Evolutionary conservation across 2,888 invertebrate species (phyloP), one percentile per base, ranked within the genome.

Genomic region (Drosophila tanythrix): DNA sequence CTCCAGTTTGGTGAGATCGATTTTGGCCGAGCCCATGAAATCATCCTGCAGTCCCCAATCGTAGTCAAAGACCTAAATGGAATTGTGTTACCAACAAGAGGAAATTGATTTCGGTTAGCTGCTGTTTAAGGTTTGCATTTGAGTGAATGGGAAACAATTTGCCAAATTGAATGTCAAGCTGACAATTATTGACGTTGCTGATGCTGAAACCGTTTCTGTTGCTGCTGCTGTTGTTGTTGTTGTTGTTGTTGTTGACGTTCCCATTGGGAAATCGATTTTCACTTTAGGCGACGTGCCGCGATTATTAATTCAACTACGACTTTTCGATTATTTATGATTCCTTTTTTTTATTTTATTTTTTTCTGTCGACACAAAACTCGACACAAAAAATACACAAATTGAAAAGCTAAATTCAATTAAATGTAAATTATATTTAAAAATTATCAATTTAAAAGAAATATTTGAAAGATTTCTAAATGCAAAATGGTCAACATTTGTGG

Each of bases 31-130:
- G 1, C 99, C 99, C 98, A 99, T 99, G 92, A 99, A 99, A 94
- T 99, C 99, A 92, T 99, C 99, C 94, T 97, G 96, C 51, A 98
- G 95, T 36, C 98, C 99, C 96, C 99, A 98, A 92, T 99, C 99
- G 93, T 99, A 99, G 94, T 99, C 99, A 92, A 97, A 99, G 8
- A 99, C 97, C 97, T 97, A 92, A 6, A 18, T 70, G 50, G 55
- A 69, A 68, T 55, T 43, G 29, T 31, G 31, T 25, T 29, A 43
- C 21, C 33, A 11, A 43, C 18, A 33, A 60, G 52, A 63, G 67
- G 70, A 74, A 75, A 71, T 70, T 70, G 70, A 58, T 65, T 76
- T 74, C 21, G 51, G 60, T 64, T 68, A 61, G 52, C 62, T 57
- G 58, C 27, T 56, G 15, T 35, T 53, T 29, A 13, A 18, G n/a